phyloP scores from a whole-genome alignment of 2,113 vertebrate genomes.

The Perca fluviatilis region DNA sequence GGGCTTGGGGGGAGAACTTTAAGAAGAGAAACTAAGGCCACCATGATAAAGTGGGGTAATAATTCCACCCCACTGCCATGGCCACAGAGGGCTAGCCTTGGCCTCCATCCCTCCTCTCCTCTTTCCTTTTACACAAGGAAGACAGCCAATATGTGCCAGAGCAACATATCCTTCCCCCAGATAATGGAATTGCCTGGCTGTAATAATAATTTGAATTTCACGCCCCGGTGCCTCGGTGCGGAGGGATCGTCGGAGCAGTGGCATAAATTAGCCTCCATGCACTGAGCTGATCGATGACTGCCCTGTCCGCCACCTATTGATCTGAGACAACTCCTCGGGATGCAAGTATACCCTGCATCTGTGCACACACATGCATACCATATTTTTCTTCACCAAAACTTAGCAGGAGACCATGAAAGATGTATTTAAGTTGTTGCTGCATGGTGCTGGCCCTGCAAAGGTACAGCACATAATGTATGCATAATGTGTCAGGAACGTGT shows the following conservation, averaged over 20 bases:
- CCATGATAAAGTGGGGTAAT: conserved; percentile 74
- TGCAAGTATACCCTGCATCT: conserved; percentile 62
- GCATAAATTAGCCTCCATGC: conserved; percentile 84
- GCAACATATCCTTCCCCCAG: conserved; percentile 78
- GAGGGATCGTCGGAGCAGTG: conserved; percentile 75
- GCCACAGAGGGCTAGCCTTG: conserved; percentile 68
- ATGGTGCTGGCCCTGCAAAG: neutral
- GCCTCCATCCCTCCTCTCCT: conserved; percentile 44
- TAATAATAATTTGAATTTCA: conserved; percentile 89
- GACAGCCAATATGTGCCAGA: conserved; percentile 79
- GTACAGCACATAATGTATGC: neutral
- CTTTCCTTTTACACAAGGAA: conserved; percentile 70
- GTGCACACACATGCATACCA: conserved; percentile 16
- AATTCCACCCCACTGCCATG: conserved; percentile 49
- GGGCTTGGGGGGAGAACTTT: neutral
- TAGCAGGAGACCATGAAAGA: neutral
- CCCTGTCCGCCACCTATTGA: conserved; percentile 83
- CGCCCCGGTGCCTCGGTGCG: conserved; percentile 73
- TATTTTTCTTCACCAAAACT: conserved; percentile 20
- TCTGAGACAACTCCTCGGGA: conserved; percentile 73
- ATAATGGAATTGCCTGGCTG: conserved; percentile 85
- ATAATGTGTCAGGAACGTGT: neutral
- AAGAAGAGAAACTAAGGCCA: conserved; percentile 41
- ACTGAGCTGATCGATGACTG: conserved; percentile 83
- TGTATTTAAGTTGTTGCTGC: neutral